A percentile compares a stretch with the other conserved stretches of the same genome.
Evolutionary conservation across 1,140 invertebrate genomes (phyloP).

Genomic region (Ditylenchus dipsaci): DNA sequence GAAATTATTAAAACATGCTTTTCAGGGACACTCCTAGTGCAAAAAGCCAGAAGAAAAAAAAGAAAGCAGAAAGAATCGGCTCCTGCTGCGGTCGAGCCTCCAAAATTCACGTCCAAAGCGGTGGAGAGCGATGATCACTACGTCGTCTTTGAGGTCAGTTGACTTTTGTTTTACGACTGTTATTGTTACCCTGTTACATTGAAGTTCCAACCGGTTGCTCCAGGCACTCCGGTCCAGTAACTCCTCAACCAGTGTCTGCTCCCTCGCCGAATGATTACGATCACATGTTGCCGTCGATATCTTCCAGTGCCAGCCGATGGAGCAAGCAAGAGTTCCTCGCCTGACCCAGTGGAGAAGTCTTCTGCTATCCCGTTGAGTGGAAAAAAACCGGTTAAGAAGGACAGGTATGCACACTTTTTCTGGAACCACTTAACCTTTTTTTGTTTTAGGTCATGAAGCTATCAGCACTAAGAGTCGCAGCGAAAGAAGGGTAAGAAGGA

Average conservation of each 20-base stretch:
- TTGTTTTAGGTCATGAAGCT: too few relatives aligned
- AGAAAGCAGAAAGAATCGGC: background rate
- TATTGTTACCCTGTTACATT: background rate
- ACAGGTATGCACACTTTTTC: too few relatives aligned
- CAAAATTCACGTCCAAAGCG: background rate
- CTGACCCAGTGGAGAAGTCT: too few relatives aligned
- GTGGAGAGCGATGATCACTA: conserved; percentile 1
- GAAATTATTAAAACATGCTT: background rate
- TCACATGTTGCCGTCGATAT: background rate
- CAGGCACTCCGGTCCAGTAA: background rate
- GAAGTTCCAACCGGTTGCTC: background rate
- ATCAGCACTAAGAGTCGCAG: too few relatives aligned
- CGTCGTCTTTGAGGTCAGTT: background rate
- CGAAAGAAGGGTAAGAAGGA: too few relatives aligned
- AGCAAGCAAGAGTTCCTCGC: too few relatives aligned
- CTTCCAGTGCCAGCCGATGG: background rate
- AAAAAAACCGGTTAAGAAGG: too few relatives aligned
- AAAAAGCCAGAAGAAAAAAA: background rate
- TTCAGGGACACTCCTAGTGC: background rate
- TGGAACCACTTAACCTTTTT: too few relatives aligned
- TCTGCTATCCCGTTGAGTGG: too few relatives aligned
- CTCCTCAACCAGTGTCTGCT: background rate
- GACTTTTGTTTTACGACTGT: background rate
- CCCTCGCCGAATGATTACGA: background rate
- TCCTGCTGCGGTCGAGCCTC: background rate